Conservation (phyloP, 2,888 invertebrate genomes). For the Cecidostiba fungosa region DNA sequence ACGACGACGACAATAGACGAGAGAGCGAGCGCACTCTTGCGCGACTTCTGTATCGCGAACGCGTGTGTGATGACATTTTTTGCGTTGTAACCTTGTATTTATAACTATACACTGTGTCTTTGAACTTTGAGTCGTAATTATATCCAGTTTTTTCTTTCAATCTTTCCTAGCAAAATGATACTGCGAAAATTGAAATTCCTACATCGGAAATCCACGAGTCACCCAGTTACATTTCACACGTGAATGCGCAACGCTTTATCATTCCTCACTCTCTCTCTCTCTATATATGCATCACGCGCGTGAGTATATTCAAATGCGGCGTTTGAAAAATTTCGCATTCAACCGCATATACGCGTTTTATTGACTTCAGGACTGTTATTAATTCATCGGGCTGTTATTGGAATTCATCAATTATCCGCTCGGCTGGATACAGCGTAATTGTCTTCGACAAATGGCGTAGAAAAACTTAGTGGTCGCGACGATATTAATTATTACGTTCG, state of each 20-base stretch:
- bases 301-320: constrained; percentile 4
- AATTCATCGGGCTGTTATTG: background rate
- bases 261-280: background rate
- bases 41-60: background rate
- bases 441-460: background rate
- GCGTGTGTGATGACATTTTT: constrained; percentile 1
- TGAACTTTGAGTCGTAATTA: background rate
- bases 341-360: background rate
- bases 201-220: background rate
- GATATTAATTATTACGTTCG: background rate
- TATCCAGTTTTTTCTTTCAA: background rate
- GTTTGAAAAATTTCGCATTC: constrained; percentile 23
- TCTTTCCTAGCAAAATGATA: background rate
- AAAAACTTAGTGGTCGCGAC: background rate
- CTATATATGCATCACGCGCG: background rate
- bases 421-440: background rate
- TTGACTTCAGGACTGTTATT: constrained; percentile 1
- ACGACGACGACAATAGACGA: constrained; percentile 31
- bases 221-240: constrained; percentile 8
- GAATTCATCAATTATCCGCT: constrained; percentile 1
- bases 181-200: constrained; percentile 4
- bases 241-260: background rate
- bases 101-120: background rate
- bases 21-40: constrained; percentile 4
- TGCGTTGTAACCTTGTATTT: background rate